These are phyloP conservation scores for Boleophthalmus pectinirostris DNA, from an alignment of 2,113 vertebrate genomes.

Conservation along the genomic window DNA sequence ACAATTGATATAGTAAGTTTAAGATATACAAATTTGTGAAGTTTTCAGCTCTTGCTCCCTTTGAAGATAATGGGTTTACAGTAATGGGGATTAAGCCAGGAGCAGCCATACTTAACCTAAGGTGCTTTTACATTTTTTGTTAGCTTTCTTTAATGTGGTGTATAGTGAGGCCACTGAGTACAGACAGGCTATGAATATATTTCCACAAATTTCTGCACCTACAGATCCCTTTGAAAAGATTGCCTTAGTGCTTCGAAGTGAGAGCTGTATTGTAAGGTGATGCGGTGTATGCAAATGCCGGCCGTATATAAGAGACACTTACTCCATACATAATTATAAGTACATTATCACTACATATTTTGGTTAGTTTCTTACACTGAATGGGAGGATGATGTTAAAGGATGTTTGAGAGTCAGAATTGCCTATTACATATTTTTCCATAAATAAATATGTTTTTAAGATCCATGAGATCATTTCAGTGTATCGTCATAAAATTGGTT, in stretches of 20 bases:
- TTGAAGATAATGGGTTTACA: slow-evolving; percentile 41
- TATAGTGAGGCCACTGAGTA: slow-evolving; percentile 31
- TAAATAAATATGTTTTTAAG: neutral
- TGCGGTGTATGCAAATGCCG: slow-evolving; percentile 28
- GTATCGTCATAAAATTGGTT: neutral
- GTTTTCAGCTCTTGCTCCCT: slow-evolving; percentile 27
- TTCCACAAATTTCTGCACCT: slow-evolving; percentile 20
- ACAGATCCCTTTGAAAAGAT: slow-evolving; percentile 27
- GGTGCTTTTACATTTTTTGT: slow-evolving; percentile 21
- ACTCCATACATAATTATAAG: neutral
- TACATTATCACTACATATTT: neutral
- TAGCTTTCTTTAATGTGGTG: slow-evolving; percentile 15
- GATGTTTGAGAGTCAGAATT: neutral
- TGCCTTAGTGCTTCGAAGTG: slow-evolving; percentile 19
- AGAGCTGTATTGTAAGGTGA: slow-evolving; percentile 15
- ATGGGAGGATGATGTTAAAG: neutral
- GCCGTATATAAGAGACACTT: neutral
- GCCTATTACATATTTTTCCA: neutral
- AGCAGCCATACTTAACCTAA: slow-evolving; percentile 26
- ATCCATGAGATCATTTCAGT: neutral
- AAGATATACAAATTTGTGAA: neutral
- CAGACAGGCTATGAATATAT: slow-evolving; percentile 56
- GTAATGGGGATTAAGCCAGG: slow-evolving; percentile 21
- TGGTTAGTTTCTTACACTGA: neutral
- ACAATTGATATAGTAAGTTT: neutral